Evolutionary conservation across 2,113 vertebrate genomes (phyloP), one percentile per base, ranked within the genome.

Genomic region (Indicator maculatus): DNA sequence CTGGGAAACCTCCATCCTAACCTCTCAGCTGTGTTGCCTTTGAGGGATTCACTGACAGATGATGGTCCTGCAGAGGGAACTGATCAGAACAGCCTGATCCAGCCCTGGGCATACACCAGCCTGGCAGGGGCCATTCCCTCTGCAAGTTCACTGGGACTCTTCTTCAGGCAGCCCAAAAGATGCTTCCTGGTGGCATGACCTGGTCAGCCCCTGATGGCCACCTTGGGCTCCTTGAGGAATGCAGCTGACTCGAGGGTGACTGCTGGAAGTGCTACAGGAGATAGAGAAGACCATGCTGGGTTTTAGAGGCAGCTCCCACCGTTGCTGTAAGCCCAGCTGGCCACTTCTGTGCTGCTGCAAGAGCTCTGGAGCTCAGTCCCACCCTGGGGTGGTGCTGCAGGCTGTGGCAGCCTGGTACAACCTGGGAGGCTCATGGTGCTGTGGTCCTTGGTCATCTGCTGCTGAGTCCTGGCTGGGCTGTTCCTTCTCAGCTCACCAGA

Each of bases 371-470:
- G 47, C 61, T 84, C 55, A 4, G 36, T 58, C 16, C 20, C 12
- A 1, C 5, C 3, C 53, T 0, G 0, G 44, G 2, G 0, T 0
- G 4, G 50, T 11, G 58, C 50, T 28, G 67, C 38, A 33, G 30
- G 33, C 67, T 24, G 27, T 1, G 2, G 27, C 31, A 19, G 26
- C 20, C 61, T 0, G 3, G 14, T 2, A 2, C 38, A 55, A 6
- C 30, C 60, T 73, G 60, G 6, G 21, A 36, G 38, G 36, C 50
- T 59, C 12, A 0, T 13, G 63, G 23, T 53, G 41, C 0, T 52
- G 70, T 23, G 30, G 38, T 73, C 47, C 12, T 0, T 38, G 45
- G 39, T 7, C 45, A 14, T 27, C 45, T 44, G 33, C 58, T 44
- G 53, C 83, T 59, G 61, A 13, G 21, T 0, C 0, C 23, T 41